Evolutionary conservation across 2,113 vertebrate genomes (phyloP), one percentile per base, ranked within the genome.

Genomic region (Arenaria interpres): DNA sequence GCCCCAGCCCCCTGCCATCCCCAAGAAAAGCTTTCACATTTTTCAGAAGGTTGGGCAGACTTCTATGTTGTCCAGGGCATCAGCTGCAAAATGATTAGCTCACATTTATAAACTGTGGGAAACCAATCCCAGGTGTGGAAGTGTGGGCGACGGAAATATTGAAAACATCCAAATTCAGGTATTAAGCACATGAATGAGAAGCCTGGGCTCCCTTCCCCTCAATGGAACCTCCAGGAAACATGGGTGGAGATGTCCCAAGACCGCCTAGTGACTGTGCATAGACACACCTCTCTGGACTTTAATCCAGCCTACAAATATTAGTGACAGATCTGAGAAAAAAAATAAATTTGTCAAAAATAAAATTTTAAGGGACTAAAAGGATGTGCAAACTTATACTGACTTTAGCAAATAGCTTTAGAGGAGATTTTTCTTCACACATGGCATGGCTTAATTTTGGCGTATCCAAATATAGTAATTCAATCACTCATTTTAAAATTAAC

Each of bases 401-500:
- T 90, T 83, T 24, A 57, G 23, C 12, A 53, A 73, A 39, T 14
- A 64, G 12, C 14, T 83, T 35, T 74, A 74, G 45, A 45, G 11
- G 41, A 53, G 59, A 59, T 53, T 69, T 87, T 92, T 50, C 21
- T 87, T 63, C 20, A 41, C 18, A 22, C 3, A 12, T 37, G 25
- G 10, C 20, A 9, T 54, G 8, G 18, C 67, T 74, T 74, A 63
- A 32, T 87, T 95, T 72, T 88, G 33, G 10, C 35, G 24, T 50
- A 54, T 71, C 20, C 18, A 78, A 63, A 77, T 50, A 10, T 35
- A 67, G 20, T 51, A 48, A 73, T 94, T 92, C 20, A 66, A 2
- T 51, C 56, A 71, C 10, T 72, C 7, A 24, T 81, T 91, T 94
- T 85, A 72, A 93, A 90, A 88, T 54, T 81, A 79, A 53, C 30